Conservation (phyloP, 1,140 invertebrate species). For the Cydia amplana region DNA sequence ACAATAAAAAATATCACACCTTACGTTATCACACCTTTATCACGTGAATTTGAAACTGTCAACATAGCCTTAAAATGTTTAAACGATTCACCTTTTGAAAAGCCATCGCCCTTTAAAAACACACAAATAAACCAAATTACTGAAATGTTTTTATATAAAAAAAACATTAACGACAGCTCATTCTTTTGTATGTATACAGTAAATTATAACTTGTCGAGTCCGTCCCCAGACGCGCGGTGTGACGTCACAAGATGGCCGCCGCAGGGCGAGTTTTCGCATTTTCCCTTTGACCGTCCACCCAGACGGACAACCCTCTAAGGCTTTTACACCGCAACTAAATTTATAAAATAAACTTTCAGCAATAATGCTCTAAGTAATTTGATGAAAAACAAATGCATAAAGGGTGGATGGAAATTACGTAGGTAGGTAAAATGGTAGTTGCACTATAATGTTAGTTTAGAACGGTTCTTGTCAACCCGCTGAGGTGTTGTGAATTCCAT, state of each 20-base stretch:
- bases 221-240: slow-evolving; percentile 52
- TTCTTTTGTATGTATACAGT: neutral
- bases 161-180: neutral
- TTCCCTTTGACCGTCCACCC: slow-evolving; percentile 61
- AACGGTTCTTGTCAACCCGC: neutral
- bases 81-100: neutral
- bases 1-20: neutral
- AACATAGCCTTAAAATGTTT: neutral
- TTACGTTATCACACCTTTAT: neutral
- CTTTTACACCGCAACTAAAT: neutral
- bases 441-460: neutral
- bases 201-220: slow-evolving; percentile 42
- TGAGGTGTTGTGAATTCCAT: too few species aligned
- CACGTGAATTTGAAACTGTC: neutral
- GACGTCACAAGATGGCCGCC: slow-evolving; percentile 76
- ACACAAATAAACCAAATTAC: neutral
- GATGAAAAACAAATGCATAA: neutral
- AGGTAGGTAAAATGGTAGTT: slow-evolving; percentile 37
- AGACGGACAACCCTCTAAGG: slow-evolving; percentile 39
- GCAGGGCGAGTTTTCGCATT: slow-evolving; percentile 72
- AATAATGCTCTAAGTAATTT: neutral
- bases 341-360: neutral
- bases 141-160: neutral
- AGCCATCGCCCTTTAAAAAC: neutral
- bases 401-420: slow-evolving; percentile 14